Evolutionary conservation across 2,113 vertebrate genomes (phyloP).

Genomic region (Stigmatopora nigra): DNA sequence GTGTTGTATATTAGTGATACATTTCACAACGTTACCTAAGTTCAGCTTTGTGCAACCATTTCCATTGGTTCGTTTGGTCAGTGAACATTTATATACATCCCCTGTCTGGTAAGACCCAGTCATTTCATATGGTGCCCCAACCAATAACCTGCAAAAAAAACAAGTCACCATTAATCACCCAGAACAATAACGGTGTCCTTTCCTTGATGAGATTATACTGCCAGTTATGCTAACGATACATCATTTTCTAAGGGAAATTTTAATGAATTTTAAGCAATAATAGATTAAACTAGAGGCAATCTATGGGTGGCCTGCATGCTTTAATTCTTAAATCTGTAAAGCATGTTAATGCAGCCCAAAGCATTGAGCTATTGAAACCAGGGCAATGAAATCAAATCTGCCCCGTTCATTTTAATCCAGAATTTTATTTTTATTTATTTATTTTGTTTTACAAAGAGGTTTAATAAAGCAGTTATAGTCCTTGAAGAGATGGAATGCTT

Average conservation of each 20-base stretch:
- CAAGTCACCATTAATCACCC: not conserved
- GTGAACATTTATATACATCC: slow-evolving; percentile 88
- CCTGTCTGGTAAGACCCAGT: slow-evolving; percentile 90
- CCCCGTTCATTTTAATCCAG: no score
- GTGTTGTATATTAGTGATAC: not conserved
- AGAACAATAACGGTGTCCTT: not conserved
- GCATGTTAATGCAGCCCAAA: no score
- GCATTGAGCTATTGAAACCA: no score
- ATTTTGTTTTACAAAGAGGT: no score
- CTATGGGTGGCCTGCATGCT: no score
- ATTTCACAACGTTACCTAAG: slow-evolving; percentile 73
- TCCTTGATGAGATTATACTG: not conserved
- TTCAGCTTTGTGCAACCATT: slow-evolving; percentile 89
- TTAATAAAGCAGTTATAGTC: no score
- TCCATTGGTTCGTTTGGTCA: slow-evolving; percentile 69
- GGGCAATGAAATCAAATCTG: no score
- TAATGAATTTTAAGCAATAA: not conserved
- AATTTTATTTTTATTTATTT: no score
- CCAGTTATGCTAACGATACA: not conserved
- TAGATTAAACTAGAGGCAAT: not conserved
- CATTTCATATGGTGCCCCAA: slow-evolving; percentile 89
- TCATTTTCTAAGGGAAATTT: not conserved
- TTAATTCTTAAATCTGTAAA: no score
- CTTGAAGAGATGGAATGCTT: no score
- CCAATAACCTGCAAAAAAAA: slow-evolving; percentile 78